These are phyloP conservation scores for honey bee (Apis mellifera) DNA, from an alignment of 1,140 invertebrate genomes.

Conservation along the genomic window Amel_HAv3.1 CM009936.2:4862501-4863000, in stretches of 20 bases:
- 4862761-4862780: constrained; percentile 86
- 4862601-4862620: constrained; percentile 99
- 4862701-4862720: constrained; percentile 95
- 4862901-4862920: constrained; percentile 96
- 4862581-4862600: constrained; percentile 98
- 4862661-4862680: constrained; percentile 87
- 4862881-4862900: constrained; percentile 95
- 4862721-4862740: constrained; percentile 92
- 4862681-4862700: constrained; percentile 94
- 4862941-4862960: constrained; percentile 94
- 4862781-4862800: neutral
- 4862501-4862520: constrained; percentile 99
- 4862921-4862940: constrained; percentile 98
- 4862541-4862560: constrained; percentile 98
- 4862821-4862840: constrained; percentile 1
- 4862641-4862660: constrained; percentile 97
- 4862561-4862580: constrained; percentile 93
- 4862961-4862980: constrained; percentile 87
- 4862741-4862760: constrained; percentile 89
- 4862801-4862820: neutral
- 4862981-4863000: constrained; percentile 88
- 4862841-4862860: constrained; percentile 89
- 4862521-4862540: constrained; percentile 96
- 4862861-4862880: constrained; percentile 89
- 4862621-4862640: constrained; percentile 94